Evolutionary conservation across 1,140 invertebrate genomes (phyloP).

Genomic region (Leptonema lineaticorne): DNA sequence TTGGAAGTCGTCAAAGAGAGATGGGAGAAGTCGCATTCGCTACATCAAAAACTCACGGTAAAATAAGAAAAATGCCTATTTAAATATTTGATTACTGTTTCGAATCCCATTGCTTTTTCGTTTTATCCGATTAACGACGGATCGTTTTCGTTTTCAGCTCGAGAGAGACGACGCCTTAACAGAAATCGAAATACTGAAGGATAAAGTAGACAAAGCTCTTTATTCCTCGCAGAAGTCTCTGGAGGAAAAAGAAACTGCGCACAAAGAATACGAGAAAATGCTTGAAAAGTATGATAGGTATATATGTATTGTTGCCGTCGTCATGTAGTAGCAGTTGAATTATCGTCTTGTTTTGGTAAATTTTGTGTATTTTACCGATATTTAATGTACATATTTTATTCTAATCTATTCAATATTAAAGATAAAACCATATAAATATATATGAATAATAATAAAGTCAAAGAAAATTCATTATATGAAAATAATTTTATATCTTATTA

Average conservation of each 20-base stretch:
- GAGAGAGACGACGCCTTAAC: constrained; percentile 82
- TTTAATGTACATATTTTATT: too few species aligned
- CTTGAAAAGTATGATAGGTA: constrained; percentile 92
- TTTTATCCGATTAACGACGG: too few species aligned
- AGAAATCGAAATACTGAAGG: constrained; percentile 84
- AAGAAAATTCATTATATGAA: too few species aligned
- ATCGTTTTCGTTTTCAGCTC: constrained; percentile 60
- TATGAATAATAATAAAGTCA: too few species aligned
- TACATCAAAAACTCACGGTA: constrained; percentile 80
- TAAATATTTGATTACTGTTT: constrained; percentile 29
- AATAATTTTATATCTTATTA: too few species aligned
- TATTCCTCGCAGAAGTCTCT: constrained; percentile 76
- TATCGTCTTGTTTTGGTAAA: constrained; percentile 22
- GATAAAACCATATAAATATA: too few species aligned
- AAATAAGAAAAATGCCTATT: constrained; percentile 30
- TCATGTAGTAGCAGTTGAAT: constrained; percentile 46
- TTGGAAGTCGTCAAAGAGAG: constrained; percentile 82
- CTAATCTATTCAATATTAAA: too few species aligned
- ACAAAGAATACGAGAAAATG: constrained; percentile 90
- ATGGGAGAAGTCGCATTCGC: constrained; percentile 82
- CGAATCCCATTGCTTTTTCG: not conserved
- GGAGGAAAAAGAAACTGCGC: constrained; percentile 84
- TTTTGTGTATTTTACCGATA: not conserved
- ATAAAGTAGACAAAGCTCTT: constrained; percentile 85
- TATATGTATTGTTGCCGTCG: constrained; percentile 49